Percentiles rank a stretch among this genome's conserved stretches.
Conservation (phyloP, 2,113 vertebrate species). For the Recurvirostra avosetta region DNA sequence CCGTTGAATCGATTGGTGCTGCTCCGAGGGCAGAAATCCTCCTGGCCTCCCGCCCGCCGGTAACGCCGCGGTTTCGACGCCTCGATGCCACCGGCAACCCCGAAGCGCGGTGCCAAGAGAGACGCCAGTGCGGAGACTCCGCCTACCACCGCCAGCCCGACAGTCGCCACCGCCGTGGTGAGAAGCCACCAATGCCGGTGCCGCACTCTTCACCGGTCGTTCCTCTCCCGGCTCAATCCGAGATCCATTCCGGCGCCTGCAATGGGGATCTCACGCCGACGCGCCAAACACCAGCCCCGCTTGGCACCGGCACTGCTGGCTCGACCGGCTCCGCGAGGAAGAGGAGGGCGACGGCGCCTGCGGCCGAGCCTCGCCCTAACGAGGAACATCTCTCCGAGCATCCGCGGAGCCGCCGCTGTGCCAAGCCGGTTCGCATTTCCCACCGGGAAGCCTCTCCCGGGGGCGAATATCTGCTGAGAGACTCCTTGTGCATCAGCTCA, state of each 20-base stretch:
- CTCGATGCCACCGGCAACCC: background rate
- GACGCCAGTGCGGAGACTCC: fast-evolving
- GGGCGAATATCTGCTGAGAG: conserved; percentile 66
- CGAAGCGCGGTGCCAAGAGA: background rate
- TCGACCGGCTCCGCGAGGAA: background rate
- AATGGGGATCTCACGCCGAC: background rate
- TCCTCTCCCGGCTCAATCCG: background rate
- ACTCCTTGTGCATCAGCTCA: conserved; percentile 52
- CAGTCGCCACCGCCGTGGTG: background rate
- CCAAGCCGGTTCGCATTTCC: background rate
- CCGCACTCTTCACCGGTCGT: fast-evolving
- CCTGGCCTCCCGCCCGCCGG: background rate
- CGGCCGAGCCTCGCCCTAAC: background rate
- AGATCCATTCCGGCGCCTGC: background rate
- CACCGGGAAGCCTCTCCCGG: background rate
- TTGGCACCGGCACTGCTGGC: background rate
- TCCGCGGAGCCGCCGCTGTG: background rate
- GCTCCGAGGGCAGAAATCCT: background rate
- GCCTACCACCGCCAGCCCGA: background rate
- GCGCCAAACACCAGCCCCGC: background rate
- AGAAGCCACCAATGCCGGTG: background rate
- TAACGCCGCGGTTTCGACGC: fast-evolving
- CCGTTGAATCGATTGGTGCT: fast-evolving
- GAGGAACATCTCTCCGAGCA: background rate
- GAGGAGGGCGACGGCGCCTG: background rate